Conservation (phyloP, 2,888 invertebrate genomes). For the Erebia palarica region DNA sequence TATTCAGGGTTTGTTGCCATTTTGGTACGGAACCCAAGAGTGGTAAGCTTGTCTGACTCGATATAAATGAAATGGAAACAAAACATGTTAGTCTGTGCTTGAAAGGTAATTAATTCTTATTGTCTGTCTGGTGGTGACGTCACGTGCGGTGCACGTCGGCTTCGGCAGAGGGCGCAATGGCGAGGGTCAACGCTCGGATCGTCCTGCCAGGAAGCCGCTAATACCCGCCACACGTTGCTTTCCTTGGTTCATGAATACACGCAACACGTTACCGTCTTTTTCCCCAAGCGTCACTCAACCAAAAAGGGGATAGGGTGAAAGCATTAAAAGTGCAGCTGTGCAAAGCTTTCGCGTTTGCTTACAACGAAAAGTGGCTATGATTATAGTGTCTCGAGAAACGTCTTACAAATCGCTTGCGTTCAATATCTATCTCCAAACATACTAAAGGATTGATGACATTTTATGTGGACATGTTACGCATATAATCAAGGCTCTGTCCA, state of each 20-base stretch:
- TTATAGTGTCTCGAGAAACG: constrained; percentile 1
- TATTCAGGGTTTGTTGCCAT: no score
- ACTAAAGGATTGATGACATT: not conserved
- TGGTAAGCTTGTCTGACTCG: not conserved
- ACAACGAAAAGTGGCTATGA: constrained; percentile 5
- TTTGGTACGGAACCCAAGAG: not conserved
- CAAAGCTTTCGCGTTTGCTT: constrained; percentile 24
- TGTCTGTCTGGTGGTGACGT: constrained; percentile 39
- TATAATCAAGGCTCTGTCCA: not conserved
- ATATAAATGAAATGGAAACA: constrained; percentile 15
- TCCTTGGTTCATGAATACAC: constrained; percentile 49
- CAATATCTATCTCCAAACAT: not conserved
- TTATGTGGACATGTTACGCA: not conserved
- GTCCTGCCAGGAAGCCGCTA: constrained; percentile 75
- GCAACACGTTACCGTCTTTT: constrained; percentile 43
- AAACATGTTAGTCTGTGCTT: constrained; percentile 25
- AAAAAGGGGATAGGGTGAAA: constrained; percentile 24
- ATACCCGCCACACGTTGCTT: constrained; percentile 70
- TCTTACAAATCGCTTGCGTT: not conserved
- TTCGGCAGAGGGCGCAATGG: constrained; percentile 38
- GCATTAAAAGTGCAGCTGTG: constrained; percentile 23
- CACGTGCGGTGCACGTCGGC: constrained; percentile 39
- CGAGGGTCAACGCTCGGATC: constrained; percentile 65
- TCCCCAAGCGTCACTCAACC: constrained; percentile 28
- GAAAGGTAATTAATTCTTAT: constrained; percentile 38